phyloP scores from a whole-genome alignment of 2,113 vertebrate genomes.

The Daboia siamensis region DNA sequence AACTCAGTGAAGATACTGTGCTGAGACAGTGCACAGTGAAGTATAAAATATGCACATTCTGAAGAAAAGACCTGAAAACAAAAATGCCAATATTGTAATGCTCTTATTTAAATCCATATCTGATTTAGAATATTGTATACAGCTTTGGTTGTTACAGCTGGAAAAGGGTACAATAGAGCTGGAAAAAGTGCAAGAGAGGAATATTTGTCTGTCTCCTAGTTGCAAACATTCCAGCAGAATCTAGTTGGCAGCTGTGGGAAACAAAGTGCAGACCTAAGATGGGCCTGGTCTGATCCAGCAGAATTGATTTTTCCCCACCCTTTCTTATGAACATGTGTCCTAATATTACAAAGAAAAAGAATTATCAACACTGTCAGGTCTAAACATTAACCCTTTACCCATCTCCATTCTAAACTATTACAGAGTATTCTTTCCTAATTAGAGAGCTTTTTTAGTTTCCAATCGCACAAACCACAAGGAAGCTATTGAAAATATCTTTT shows the following conservation, averaged over 20 bases:
- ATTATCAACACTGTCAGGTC: neutral
- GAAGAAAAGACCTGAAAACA: neutral
- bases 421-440: neutral
- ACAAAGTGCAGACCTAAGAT: neutral
- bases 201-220: neutral
- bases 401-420: neutral
- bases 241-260: neutral
- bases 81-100: neutral
- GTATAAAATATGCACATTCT: neutral
- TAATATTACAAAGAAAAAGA: neutral
- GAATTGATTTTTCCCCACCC: neutral
- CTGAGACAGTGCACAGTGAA: neutral
- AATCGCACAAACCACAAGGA: neutral
- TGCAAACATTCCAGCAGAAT: neutral
- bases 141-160: neutral
- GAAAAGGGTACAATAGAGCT: neutral
- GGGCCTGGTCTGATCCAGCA: neutral
- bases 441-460: neutral
- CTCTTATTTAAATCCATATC: neutral
- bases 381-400: neutral
- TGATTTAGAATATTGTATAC: neutral
- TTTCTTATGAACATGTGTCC: neutral
- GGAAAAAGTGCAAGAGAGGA: neutral
- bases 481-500: neutral
- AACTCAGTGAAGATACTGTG: neutral